Conservation (phyloP, 2,888 invertebrate genomes). For the Drosophila rubida region DNA sequence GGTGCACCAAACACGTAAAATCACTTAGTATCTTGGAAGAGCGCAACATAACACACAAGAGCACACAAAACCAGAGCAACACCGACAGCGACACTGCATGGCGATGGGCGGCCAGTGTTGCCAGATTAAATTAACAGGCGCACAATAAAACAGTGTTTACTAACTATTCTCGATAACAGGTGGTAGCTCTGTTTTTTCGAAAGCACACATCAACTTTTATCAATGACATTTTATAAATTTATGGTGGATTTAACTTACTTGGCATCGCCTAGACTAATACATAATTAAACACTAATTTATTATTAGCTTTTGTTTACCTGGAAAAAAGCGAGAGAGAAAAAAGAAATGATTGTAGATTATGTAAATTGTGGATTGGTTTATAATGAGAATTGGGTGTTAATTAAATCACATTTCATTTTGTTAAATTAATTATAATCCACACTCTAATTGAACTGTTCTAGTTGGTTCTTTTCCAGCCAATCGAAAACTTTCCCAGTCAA, state of each 20-base stretch:
- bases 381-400: conserved; percentile 22
- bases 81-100: conserved; percentile 11
- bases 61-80: conserved; percentile 53
- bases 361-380: neutral
- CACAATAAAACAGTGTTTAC: conserved; percentile 38
- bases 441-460: conserved; percentile 27
- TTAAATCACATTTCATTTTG: conserved; percentile 10
- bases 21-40: conserved; percentile 75
- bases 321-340: conserved; percentile 25
- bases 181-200: conserved; percentile 64
- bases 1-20: conserved; percentile 83
- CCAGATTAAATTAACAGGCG: conserved; percentile 64
- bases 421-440: conserved; percentile 22
- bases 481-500: conserved; percentile 18
- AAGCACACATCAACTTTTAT: conserved; percentile 18
- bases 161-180: conserved; percentile 60
- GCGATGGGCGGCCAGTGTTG: conserved; percentile 58
- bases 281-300: conserved; percentile 11
- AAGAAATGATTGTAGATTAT: conserved; percentile 13
- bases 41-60: conserved; percentile 45
- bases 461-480: conserved; percentile 4
- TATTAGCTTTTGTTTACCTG: conserved; percentile 44
- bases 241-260: conserved; percentile 40
- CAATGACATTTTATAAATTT: conserved; percentile 8
- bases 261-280: conserved; percentile 23